Conservation (phyloP, 2,113 vertebrate species). For the Cinclus mexicanus region DNA sequence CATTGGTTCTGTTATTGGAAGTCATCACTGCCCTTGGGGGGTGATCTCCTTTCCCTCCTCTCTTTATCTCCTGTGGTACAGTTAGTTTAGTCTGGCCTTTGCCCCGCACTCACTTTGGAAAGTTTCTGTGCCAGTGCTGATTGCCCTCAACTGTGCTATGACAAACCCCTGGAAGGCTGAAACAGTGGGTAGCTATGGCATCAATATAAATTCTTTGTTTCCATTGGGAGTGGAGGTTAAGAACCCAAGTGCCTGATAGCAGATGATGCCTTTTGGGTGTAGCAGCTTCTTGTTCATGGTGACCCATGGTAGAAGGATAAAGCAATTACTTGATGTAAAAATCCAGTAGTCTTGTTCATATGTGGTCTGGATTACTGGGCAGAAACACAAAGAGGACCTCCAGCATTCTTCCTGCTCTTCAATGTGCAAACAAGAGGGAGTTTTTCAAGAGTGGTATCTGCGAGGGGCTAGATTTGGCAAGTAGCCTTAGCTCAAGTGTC, state of each 20-base stretch:
- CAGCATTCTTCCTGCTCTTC: neutral
- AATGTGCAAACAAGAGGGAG: neutral
- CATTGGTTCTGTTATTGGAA: neutral
- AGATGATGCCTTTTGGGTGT: neutral
- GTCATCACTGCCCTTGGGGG: neutral
- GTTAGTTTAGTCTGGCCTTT: neutral
- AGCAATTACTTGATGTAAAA: neutral
- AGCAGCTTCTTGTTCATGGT: neutral
- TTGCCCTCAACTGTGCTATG: neutral
- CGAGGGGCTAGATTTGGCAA: neutral
- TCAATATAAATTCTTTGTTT: neutral
- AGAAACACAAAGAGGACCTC: neutral
- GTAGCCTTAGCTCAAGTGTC: neutral
- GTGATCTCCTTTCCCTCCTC: neutral
- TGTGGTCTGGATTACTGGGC: fast-evolving
- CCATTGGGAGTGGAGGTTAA: neutral
- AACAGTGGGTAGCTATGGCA: neutral
- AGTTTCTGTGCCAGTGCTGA: neutral
- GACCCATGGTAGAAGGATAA: neutral
- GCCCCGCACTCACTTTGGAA: neutral
- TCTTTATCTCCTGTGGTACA: neutral
- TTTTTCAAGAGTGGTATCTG: neutral
- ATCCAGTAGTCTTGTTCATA: neutral
- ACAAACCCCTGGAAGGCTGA: neutral
- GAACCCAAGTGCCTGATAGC: neutral